phyloP scores from a whole-genome alignment of 2,113 vertebrate genomes.

The Manacus vitellinus region DNA sequence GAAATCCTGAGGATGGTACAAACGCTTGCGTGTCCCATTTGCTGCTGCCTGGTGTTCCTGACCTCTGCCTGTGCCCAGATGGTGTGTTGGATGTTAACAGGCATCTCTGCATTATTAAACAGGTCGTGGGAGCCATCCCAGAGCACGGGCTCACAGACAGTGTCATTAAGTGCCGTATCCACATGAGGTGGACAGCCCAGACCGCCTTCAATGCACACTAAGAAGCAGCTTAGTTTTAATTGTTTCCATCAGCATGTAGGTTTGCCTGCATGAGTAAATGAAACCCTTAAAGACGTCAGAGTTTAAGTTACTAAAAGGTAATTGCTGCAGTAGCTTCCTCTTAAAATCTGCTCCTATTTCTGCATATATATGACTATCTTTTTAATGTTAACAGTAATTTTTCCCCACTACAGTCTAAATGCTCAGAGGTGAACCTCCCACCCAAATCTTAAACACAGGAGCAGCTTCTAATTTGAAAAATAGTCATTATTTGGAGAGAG shows the following conservation, averaged over 20 bases:
- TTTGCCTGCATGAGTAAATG: not conserved
- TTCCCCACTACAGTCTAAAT: not conserved
- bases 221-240: not conserved
- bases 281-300: not conserved
- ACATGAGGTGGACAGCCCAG: not conserved
- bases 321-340: not conserved
- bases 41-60: not conserved
- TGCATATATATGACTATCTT: not conserved
- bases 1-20: not conserved
- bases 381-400: not conserved
- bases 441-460: not conserved
- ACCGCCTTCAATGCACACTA: not conserved
- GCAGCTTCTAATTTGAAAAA: not conserved
- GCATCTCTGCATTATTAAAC: not conserved
- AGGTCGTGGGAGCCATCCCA: not conserved
- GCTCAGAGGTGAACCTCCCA: not conserved
- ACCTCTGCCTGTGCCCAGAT: not conserved
- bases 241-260: not conserved
- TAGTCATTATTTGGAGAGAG: not conserved
- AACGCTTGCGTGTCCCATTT: not conserved
- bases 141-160: accelerated
- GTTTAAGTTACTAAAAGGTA: not conserved
- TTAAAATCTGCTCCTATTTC: not conserved
- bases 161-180: not conserved
- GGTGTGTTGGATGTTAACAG: not conserved